Conservation (phyloP, 2,113 vertebrate genomes). For the Cacatua alba region DNA sequence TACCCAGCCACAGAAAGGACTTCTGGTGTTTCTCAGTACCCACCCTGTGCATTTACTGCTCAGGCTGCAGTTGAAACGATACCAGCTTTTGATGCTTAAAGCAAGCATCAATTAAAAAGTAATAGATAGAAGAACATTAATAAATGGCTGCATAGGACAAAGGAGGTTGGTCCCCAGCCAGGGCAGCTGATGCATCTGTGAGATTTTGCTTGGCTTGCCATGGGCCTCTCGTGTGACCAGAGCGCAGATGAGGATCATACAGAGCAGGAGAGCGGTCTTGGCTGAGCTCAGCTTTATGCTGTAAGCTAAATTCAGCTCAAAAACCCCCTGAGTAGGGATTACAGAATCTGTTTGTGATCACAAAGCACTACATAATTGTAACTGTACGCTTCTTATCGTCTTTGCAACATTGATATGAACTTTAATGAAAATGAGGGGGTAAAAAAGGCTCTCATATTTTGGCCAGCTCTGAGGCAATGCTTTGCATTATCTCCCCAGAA, state of each 20-base stretch:
- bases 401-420: slow-evolving; percentile 42
- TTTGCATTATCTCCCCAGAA: slow-evolving; percentile 42
- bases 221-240: neutral
- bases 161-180: slow-evolving; percentile 31
- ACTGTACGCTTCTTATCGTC: slow-evolving; percentile 57
- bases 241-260: neutral
- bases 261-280: neutral
- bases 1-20: neutral
- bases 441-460: slow-evolving; percentile 5
- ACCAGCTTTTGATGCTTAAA: neutral
- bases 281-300: slow-evolving; percentile 6
- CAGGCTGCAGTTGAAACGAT: neutral
- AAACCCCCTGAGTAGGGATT: slow-evolving; percentile 45
- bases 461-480: slow-evolving; percentile 31
- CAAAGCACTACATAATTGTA: slow-evolving; percentile 37
- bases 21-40: neutral
- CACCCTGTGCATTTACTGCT: neutral
- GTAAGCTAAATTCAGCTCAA: slow-evolving; percentile 42
- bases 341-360: slow-evolving; percentile 56
- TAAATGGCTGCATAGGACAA: neutral
- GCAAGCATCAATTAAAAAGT: neutral
- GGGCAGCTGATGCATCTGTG: slow-evolving; percentile 16
- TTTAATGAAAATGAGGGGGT: slow-evolving; percentile 1
- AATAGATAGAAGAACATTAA: slow-evolving; percentile 12
- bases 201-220: neutral